A percentile compares a stretch with the other conserved stretches of the same genome.
Conservation (phyloP, 2,888 invertebrate genomes). For the Brachyptera risi region DNA sequence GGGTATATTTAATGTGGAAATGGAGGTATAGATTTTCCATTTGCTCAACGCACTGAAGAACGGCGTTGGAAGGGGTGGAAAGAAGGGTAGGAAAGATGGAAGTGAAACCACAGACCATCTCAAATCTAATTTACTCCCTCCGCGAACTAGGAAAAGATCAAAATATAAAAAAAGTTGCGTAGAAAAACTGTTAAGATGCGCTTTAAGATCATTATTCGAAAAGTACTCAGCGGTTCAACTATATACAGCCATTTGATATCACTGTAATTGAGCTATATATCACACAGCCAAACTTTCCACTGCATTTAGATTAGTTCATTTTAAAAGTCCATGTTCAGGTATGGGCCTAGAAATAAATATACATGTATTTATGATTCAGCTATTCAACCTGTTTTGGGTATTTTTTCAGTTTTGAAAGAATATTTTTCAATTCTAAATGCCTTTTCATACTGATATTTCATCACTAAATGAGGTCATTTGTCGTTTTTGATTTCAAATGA, state of each 20-base stretch:
- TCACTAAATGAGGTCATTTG: constrained; percentile 2
- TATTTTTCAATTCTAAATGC: constrained; percentile 2
- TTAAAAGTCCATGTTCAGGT: too few relatives aligned
- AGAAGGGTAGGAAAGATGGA: constrained; percentile 17
- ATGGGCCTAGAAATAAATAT: too few relatives aligned
- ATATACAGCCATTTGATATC: not conserved
- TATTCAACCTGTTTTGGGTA: not conserved
- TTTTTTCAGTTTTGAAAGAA: not conserved
- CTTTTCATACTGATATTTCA: not conserved
- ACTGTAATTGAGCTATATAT: constrained; percentile 19
- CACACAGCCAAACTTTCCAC: constrained; percentile 14
- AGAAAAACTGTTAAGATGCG: not conserved
- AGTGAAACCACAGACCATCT: constrained; percentile 24
- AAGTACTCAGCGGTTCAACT: not conserved
- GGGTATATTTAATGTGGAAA: not conserved
- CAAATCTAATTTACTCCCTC: constrained; percentile 26
- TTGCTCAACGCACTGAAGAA: constrained; percentile 7
- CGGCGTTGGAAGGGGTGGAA: not conserved
- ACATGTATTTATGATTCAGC: not conserved
- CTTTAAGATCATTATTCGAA: constrained; percentile 7
- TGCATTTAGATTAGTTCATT: constrained; percentile 22
- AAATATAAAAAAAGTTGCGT: constrained; percentile 2
- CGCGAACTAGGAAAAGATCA: not conserved
- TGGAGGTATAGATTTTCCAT: constrained; percentile 27
- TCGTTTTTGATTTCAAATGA: not conserved